Evolutionary conservation across 2,113 vertebrate genomes (phyloP).

Genomic region (Candoia aspera): DNA sequence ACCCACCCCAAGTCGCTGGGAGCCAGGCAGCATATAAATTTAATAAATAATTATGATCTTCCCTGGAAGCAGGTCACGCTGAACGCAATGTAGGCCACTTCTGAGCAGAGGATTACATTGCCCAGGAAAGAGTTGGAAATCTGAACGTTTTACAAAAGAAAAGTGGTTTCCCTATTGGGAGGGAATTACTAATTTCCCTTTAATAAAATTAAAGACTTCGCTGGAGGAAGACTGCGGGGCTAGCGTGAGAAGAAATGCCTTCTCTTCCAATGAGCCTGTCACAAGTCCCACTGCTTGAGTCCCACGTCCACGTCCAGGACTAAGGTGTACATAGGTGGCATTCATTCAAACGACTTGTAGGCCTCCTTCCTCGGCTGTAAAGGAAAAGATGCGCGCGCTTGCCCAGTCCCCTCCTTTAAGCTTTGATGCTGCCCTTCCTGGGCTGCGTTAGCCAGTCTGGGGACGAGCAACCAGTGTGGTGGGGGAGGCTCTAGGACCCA

Average conservation of each 20-base stretch:
- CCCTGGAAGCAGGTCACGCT: neutral
- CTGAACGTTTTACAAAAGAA: neutral
- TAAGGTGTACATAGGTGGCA: too few relatives aligned
- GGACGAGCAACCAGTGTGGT: neutral
- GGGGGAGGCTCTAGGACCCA: slow-evolving; percentile 72
- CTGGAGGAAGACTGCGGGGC: neutral
- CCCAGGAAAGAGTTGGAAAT: neutral
- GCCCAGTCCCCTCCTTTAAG: neutral
- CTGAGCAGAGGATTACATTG: neutral
- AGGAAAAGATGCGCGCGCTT: neutral
- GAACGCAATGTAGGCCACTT: neutral
- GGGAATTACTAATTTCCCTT: neutral
- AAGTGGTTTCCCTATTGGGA: neutral
- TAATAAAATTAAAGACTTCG: neutral
- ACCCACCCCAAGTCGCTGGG: neutral
- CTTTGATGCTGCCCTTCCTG: neutral
- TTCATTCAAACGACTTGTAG: neutral
- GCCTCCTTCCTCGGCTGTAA: neutral
- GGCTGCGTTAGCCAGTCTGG: neutral
- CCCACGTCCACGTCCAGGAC: too few relatives aligned
- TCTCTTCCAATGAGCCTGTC: neutral
- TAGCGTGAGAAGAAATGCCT: too few relatives aligned
- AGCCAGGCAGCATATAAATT: neutral
- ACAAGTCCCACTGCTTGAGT: neutral
- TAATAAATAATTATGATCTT: neutral